Evolutionary conservation across 2,797 vertebrate genomes (phyloP).

Genomic region (Poecilia velifera): DNA sequence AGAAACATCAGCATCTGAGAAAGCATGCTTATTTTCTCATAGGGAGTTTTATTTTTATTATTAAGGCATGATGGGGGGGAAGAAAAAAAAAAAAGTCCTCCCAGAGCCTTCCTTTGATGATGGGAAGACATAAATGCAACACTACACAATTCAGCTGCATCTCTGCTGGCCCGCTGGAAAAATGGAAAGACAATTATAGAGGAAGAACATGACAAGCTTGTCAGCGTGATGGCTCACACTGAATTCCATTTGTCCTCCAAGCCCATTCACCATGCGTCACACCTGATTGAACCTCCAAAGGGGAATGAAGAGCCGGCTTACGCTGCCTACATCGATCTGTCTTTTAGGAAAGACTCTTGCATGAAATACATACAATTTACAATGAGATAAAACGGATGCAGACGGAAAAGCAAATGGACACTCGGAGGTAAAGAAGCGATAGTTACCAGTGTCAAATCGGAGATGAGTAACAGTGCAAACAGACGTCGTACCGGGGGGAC

Average conservation of each 20-base stretch:
- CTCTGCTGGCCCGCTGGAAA: conserved; percentile 58
- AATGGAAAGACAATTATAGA: conserved; percentile 67
- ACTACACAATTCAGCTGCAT: conserved; percentile 40
- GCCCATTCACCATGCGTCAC: conserved; percentile 65
- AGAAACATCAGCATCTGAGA: not conserved
- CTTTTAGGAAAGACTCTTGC: conserved; percentile 10
- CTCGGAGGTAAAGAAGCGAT: conserved; percentile 18
- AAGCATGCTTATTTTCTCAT: not conserved
- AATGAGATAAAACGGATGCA: conserved; percentile 5
- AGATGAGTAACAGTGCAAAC: conserved; percentile 8
- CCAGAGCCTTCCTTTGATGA: conserved; percentile 31
- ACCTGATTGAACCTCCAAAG: conserved; percentile 66
- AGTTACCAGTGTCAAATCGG: conserved; percentile 40
- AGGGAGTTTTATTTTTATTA: not conserved
- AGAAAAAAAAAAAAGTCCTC: not conserved
- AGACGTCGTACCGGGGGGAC: not conserved
- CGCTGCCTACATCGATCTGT: conserved; percentile 6
- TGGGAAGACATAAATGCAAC: conserved; percentile 45
- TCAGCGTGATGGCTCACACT: conserved; percentile 62
- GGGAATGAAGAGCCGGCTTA: conserved; percentile 37
- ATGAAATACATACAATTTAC: not conserved
- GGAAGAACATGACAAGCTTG: conserved; percentile 65
- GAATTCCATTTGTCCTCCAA: conserved; percentile 72
- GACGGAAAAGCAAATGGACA: conserved; percentile 1
- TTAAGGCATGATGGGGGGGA: not conserved